Evolutionary conservation across 2,797 vertebrate genomes (phyloP), one percentile per base, ranked within the genome.

Genomic region (Syngnathus acus): DNA sequence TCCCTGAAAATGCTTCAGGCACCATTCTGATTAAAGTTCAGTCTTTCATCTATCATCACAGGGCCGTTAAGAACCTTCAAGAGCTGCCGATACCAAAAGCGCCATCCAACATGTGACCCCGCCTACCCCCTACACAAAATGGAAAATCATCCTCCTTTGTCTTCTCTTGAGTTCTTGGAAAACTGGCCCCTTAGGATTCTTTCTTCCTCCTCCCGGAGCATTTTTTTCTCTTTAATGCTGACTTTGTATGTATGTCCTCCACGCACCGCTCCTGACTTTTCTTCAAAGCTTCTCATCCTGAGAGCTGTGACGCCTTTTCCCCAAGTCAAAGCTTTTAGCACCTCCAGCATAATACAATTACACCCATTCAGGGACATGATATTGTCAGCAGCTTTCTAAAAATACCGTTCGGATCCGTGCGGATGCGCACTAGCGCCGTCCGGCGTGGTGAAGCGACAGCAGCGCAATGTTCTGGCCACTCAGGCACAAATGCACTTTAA

Each of bases 11-110:
- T 73, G 90, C 90, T 87, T 69, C 80, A 57, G 90, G 90, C 89
- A 65, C 84, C 83, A 72, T 90, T 90, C 90, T 90, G 89, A 91
- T 92, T 91, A 92, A 92, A 89, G 84, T 89, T 90, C 90, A 87
- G 76, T 73, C 83, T 79, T 89, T 85, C 88, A 92, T 92, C 88
- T 87, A 89, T 92, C 90, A 92, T 86, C 75, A 60, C 78, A 26
- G 1, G 71, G 77, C 77, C 65, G 2, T 63, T 70, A 73, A 37
- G 70, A 79, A 65, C 79, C 72, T 68, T 78, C 40, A 67, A 59
- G 64, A 82, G 75, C 78, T 75, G 75, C 80, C 67, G 61, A 80
- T 82, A 80, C 77, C 77, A 37, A 77, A 64, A 73, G 16, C 73
- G 68, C 58, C 76, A 71, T 78, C 58, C 70, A 65, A 65, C 64